Evolutionary conservation across 2,113 vertebrate species (phyloP), one percentile per base, ranked within the genome.

Genomic region (Felis chaus): DNA sequence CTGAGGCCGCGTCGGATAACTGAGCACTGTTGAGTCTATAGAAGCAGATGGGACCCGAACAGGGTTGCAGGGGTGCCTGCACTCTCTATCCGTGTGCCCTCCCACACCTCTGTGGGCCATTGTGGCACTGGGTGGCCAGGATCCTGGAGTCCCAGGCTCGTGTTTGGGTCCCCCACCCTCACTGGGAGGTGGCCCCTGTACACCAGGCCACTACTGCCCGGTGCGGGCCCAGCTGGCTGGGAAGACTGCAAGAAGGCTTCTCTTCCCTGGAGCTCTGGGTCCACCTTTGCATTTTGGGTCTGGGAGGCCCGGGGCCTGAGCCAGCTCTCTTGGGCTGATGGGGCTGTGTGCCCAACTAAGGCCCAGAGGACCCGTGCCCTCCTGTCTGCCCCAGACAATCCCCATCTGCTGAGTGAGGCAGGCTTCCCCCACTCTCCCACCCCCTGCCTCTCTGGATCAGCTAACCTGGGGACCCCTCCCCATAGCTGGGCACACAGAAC

Each of bases 281-380:
- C 25, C 11, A 10, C 61, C 45, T 29, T 15, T 48, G 39, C 76
- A 48, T 15, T 25, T 36, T 13, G 1, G 3, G 48, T 31, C 3
- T 68, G 5, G 0, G 63, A 36, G 53, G 73, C 53, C 1, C 2
- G 0, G 33, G 1, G 6, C 71, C 95, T 25, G 4, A n/a, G 33
- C 80, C 45, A 63, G 31, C 45, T 27, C 19, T 53, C 63, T 83
- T 55, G 71, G 73, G n/a, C 19, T 1, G 91, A 27, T 2, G 25
- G 87, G 73, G 55, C 73, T n/a, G 0, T 19, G 14, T 0, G 9
- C 81, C 31, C 10, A 31, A 2, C 33, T 2, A 0, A 8, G 48
- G 66, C 65, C 48, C 61, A 5, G 10, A 31, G n/a, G 88, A 39
- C 68, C 61, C 61, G 14, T 0, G 3, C 53, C 53, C 25, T 63